Evolutionary conservation across 2,797 vertebrate genomes (phyloP).

Genomic region (Serranus cabrilla): DNA sequence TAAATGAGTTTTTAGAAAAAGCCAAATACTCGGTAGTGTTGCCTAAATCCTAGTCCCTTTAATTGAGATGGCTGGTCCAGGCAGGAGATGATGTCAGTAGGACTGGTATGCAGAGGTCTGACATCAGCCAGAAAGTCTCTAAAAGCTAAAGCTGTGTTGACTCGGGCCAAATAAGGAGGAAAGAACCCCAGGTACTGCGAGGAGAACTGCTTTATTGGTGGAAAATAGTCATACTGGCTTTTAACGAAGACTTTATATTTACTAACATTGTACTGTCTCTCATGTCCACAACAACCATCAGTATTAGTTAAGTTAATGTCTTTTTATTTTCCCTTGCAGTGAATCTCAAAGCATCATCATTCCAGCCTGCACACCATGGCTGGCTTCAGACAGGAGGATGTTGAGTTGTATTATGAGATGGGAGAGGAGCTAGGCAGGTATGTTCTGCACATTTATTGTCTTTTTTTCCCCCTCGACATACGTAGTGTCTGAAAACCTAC

Average conservation of each 20-base stretch:
- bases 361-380: slow-evolving; percentile 85
- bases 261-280: background rate
- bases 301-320: background rate
- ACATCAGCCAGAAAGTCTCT: slow-evolving; percentile 71
- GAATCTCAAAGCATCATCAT: slow-evolving; percentile 36
- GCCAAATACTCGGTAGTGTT: background rate
- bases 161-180: slow-evolving; percentile 81
- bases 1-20: background rate
- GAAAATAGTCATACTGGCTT: background rate
- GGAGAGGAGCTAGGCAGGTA: slow-evolving; percentile 98
- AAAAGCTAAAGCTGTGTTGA: slow-evolving; percentile 58
- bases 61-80: slow-evolving; percentile 49
- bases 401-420: slow-evolving; percentile 95
- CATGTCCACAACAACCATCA: background rate
- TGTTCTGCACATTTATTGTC: slow-evolving; percentile 34
- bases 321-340: slow-evolving; percentile 28
- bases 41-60: slow-evolving; percentile 53
- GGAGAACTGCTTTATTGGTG: background rate
- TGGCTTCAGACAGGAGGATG: slow-evolving; percentile 94
- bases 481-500: background rate
- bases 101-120: slow-evolving; percentile 80
- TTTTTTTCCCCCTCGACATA: background rate
- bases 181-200: slow-evolving; percentile 14
- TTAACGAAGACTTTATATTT: background rate
- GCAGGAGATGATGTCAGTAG: slow-evolving; percentile 79